Percentiles rank a stretch among this genome's conserved stretches.
Conservation (phyloP, 2,888 invertebrate species). For the Adelphocoris suturalis region DNA sequence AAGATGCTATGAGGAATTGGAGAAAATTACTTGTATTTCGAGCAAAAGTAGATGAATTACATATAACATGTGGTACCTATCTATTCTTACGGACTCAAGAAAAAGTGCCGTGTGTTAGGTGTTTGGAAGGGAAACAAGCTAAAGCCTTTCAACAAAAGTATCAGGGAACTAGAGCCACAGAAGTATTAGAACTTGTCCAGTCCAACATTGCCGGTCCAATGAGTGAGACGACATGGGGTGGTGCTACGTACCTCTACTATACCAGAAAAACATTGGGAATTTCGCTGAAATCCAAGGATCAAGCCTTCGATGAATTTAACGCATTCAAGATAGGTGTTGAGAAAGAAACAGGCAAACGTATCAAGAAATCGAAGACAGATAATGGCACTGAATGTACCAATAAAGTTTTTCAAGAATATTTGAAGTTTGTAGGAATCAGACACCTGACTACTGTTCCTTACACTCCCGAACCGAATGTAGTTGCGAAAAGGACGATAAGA, state of each 20-base stretch:
- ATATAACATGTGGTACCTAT: no score
- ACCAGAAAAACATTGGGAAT: constrained; percentile 75
- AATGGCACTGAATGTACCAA: constrained; percentile 69
- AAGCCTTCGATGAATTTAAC: constrained; percentile 75
- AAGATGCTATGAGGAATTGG: no score
- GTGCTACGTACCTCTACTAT: constrained; percentile 73
- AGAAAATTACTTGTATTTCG: no score
- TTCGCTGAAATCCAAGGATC: constrained; percentile 78
- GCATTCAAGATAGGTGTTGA: constrained; percentile 76
- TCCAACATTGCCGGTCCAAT: constrained; percentile 75
- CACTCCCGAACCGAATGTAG: constrained; percentile 15
- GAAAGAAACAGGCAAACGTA: constrained; percentile 75
- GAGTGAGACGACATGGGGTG: constrained; percentile 72
- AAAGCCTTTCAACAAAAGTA: constrained; percentile 44
- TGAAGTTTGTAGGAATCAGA: constrained; percentile 61
- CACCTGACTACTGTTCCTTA: constrained; percentile 70
- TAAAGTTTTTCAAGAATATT: constrained; percentile 46
- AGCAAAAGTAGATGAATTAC: no score
- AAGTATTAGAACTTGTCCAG: constrained; percentile 74
- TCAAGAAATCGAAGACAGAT: constrained; percentile 75
- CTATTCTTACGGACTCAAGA: no score
- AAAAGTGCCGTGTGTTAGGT: constrained; percentile 53
- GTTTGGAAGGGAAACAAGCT: constrained; percentile 70
- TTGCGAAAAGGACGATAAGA: constrained; percentile 51
- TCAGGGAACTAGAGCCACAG: constrained; percentile 62